A percentile compares a stretch with the other conserved stretches of the same genome.
Conservation (phyloP, 2,888 invertebrate species). For the Spodoptera exigua region DNA sequence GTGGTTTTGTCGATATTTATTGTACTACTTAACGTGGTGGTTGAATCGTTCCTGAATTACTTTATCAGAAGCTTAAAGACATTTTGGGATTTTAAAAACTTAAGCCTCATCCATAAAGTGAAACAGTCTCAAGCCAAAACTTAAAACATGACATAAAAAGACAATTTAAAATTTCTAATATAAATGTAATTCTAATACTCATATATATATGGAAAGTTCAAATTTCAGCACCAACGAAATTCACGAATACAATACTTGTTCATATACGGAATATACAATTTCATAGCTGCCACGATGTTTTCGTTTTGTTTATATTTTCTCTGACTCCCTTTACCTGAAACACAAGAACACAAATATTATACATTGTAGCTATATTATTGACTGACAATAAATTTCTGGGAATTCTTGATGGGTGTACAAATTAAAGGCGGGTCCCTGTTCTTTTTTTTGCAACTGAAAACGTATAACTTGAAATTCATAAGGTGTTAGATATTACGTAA, state of each 20-base stretch:
- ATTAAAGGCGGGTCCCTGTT: too few species aligned
- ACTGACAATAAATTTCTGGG: too few species aligned
- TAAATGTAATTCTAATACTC: slow-evolving; percentile 11
- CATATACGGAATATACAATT: slow-evolving; percentile 39
- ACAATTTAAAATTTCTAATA: slow-evolving; percentile 3
- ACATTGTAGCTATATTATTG: slow-evolving; percentile 7
- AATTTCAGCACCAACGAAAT: slow-evolving; percentile 31
- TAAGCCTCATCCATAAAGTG: too few species aligned
- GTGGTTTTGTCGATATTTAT: slow-evolving; percentile 19
- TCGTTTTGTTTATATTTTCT: slow-evolving; percentile 24
- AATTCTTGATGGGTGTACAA: too few species aligned
- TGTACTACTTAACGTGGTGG: slow-evolving; percentile 1
- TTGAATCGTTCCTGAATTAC: too few species aligned
- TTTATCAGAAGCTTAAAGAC: too few species aligned
- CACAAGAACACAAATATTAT: slow-evolving; percentile 6
- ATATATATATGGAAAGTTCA: slow-evolving; percentile 26
- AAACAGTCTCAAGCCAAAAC: too few species aligned
- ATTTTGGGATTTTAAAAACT: too few species aligned
- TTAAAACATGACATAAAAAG: too few species aligned
- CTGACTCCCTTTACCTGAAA: slow-evolving; percentile 10
- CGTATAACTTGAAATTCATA: too few species aligned
- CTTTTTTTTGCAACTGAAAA: too few species aligned
- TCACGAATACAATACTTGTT: slow-evolving; percentile 37
- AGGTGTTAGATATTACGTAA: too few species aligned
- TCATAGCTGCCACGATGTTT: slow-evolving; percentile 37